These are phyloP conservation scores for Ctenomys sociabilis DNA, from an alignment of 2,113 vertebrate species.

Conservation along the genomic window DNA sequence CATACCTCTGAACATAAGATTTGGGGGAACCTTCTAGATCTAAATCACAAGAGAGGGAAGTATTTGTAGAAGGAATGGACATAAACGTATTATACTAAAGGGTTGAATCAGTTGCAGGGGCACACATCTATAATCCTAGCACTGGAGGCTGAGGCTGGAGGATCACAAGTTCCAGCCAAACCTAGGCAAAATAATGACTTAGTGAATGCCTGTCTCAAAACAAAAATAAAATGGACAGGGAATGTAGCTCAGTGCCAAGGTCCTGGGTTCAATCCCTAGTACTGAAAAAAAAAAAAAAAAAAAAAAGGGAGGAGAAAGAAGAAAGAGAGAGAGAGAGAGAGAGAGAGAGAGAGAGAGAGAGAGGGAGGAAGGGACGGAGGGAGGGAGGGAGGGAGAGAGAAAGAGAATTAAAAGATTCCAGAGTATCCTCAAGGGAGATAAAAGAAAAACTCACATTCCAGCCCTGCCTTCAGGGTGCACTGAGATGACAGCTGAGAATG, in stretches of 20 bases:
- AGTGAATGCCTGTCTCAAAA: background rate
- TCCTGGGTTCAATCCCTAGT: background rate
- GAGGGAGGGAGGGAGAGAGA: rapidly evolving
- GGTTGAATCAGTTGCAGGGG: background rate
- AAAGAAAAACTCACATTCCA: background rate
- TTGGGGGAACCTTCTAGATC: background rate
- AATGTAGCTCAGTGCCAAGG: background rate
- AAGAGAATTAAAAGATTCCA: background rate
- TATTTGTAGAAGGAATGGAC: background rate
- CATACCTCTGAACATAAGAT: background rate
- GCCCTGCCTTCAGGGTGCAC: too few species aligned
- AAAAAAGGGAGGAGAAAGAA: too few species aligned
- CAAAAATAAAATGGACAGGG: background rate
- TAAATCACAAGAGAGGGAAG: background rate
- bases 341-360: background rate
- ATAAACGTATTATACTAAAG: background rate
- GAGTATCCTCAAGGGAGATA: background rate
- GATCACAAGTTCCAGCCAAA: background rate
- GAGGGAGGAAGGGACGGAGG: too few species aligned
- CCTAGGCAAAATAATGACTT: background rate
- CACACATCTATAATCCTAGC: background rate
- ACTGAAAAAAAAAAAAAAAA: background rate
- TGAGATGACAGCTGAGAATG: too few species aligned
- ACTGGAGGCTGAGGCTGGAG: background rate
- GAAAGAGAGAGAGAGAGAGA: too few species aligned